These are phyloP conservation scores for Chionodraco myersi DNA, from an alignment of 2,113 vertebrate genomes.

Conservation along the genomic window DNA sequence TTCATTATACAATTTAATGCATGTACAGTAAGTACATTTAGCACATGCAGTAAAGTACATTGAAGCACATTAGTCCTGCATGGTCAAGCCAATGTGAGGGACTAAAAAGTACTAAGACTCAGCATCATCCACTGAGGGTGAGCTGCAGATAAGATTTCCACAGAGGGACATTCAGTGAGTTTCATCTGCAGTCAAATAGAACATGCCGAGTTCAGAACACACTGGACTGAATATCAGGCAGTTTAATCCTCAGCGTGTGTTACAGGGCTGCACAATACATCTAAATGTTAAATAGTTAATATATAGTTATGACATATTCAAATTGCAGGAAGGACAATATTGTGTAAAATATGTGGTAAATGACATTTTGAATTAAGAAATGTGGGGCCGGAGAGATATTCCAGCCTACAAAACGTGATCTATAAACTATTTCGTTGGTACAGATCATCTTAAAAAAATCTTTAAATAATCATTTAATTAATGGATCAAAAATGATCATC, in stretches of 20 bases:
- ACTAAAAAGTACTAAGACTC: not conserved
- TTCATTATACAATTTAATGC: slow-evolving; percentile 44
- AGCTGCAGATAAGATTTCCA: slow-evolving; percentile 2
- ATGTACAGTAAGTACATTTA: slow-evolving; percentile 26
- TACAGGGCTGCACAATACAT: too few species aligned
- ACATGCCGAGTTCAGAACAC: not conserved
- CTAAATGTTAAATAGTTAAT: too few species aligned
- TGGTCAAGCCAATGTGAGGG: not conserved
- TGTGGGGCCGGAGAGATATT: too few species aligned
- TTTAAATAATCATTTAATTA: too few species aligned
- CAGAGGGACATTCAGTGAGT: not conserved
- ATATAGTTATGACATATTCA: too few species aligned
- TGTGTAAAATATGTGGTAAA: too few species aligned
- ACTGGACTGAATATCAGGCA: not conserved
- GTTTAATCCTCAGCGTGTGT: not conserved
- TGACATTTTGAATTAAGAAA: too few species aligned
- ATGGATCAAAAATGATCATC: too few species aligned
- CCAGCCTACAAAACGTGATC: too few species aligned
- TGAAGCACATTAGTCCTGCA: slow-evolving; percentile 34
- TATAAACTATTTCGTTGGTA: too few species aligned
- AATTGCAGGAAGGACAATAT: too few species aligned
- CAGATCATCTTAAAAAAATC: too few species aligned
- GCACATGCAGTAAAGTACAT: slow-evolving; percentile 18
- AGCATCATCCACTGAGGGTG: not conserved
- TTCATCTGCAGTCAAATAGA: not conserved